A percentile compares a stretch with the other conserved stretches of the same genome.
These are phyloP conservation scores for Montipora foliosa DNA, from an alignment of 64 coral and sea anemone genomes.

Conservation along the genomic window DNA sequence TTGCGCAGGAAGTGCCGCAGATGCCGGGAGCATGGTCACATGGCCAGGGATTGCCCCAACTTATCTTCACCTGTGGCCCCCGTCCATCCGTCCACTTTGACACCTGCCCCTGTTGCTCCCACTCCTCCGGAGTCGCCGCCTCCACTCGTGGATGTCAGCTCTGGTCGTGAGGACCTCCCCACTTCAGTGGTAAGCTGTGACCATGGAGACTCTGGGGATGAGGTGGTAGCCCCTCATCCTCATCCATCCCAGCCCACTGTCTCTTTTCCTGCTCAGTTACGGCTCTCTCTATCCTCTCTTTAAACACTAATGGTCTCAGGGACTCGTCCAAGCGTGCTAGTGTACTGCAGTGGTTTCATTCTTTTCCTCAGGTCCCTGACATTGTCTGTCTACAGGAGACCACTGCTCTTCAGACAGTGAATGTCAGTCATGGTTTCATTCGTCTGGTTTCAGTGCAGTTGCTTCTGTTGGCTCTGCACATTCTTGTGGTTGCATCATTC, in stretches of 20 bases:
- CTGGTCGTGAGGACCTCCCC: too few relatives aligned
- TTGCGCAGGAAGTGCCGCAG: background rate
- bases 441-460: too few relatives aligned
- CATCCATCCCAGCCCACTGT: too few relatives aligned
- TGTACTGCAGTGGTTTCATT: background rate
- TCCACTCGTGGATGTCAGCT: too few relatives aligned
- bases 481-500: slow-evolving; percentile 11
- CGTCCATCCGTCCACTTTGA: background rate
- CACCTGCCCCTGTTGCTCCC: background rate
- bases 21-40: background rate
- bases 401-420: background rate
- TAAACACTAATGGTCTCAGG: background rate
- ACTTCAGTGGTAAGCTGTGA: too few relatives aligned
- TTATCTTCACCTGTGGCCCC: too few relatives aligned
- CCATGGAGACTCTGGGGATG: too few relatives aligned
- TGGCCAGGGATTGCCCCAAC: background rate
- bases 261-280: background rate
- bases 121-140: too few relatives aligned
- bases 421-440: too few relatives aligned
- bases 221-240: too few relatives aligned
- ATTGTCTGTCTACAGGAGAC: slow-evolving; percentile 39
- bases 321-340: background rate
- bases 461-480: too few relatives aligned
- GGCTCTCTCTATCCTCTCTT: background rate
- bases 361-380: background rate